Base-by-base conservation (phyloP, 2,888 invertebrate species). In the Papilio demoleus region DNA sequence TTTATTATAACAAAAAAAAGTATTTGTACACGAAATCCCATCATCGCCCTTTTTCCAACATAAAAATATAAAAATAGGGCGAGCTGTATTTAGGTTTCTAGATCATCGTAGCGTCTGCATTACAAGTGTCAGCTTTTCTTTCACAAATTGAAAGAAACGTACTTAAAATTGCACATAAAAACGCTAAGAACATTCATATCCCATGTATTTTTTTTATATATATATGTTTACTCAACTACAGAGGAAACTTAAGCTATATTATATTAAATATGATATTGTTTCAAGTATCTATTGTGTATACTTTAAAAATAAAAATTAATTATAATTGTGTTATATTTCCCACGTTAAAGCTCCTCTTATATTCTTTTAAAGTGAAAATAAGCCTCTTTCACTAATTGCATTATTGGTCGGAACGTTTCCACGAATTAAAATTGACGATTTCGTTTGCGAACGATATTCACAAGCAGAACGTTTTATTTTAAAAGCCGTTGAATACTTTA, bases 81-180 rank as follows among this genome's bases (percentile, higher is more conserved):
- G 58, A 34, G 11, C 36, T 58, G 58, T 58, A 58, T 58, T 34
- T 58, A 58, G 58, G 58, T 58, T 58, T 58, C 58, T 58, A 58
- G 58, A 58, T 58, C 58, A 58, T 31, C 58, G 58, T 34, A 58
- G 12, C 58, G 36, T 58, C 58, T 58, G 34, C 58, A 58, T 36
- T 58, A 58, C 58, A 34, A 58, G 34, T 58, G 58, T 31, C 58
- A 58, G 17, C 31, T 12, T 31, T 58, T 36, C 58, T 56, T 58
- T 58, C 36, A 58, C 27, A 58, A 58, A 58, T 58, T 58, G 12
- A 19, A 58, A 58, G 34, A 36, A 27, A 31, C 11, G 17, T 36
- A 58, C 17, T 34, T 19, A 19, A 58, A 19, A 34, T 36, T 34
- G 4, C 11, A 58, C 58, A 34, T 12, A 17, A 34, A 56, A 24